Conservation (phyloP, 2,113 vertebrate species). For the Budorcas taxicolor region DNA sequence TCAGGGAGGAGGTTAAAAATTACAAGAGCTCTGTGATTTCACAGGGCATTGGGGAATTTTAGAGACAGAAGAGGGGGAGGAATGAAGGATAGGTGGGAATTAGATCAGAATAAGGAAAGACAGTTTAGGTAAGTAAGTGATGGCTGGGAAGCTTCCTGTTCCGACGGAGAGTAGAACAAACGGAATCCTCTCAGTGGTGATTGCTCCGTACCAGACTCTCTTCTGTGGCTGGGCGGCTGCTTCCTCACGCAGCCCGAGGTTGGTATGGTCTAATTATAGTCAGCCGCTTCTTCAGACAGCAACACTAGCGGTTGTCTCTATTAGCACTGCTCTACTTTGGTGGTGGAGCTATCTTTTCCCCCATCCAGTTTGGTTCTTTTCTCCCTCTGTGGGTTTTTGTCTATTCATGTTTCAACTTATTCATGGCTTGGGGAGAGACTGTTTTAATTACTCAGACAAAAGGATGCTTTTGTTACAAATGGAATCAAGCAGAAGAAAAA, state of each 20-base stretch:
- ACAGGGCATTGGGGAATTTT: neutral
- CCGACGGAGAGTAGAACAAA: neutral
- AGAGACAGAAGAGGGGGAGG: neutral
- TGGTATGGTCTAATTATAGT: neutral
- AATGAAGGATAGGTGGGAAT: neutral
- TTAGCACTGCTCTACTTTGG: neutral
- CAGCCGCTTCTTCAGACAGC: neutral
- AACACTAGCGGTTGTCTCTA: neutral
- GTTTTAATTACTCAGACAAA: slow-evolving; percentile 13
- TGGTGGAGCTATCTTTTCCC: neutral
- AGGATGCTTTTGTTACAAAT: neutral
- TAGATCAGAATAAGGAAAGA: neutral
- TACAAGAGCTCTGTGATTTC: neutral
- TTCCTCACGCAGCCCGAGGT: neutral
- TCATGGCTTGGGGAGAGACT: neutral
- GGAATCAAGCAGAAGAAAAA: neutral
- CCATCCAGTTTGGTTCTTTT: neutral
- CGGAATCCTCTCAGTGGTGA: neutral
- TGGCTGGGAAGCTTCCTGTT: neutral
- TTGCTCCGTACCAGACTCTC: neutral
- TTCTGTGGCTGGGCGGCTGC: neutral
- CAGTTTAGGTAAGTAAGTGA: neutral
- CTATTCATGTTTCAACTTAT: neutral
- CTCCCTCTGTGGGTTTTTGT: neutral
- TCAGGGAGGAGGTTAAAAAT: neutral